Evolutionary conservation across 2,113 vertebrate genomes (phyloP).

Genomic region (Eublepharis macularius): DNA sequence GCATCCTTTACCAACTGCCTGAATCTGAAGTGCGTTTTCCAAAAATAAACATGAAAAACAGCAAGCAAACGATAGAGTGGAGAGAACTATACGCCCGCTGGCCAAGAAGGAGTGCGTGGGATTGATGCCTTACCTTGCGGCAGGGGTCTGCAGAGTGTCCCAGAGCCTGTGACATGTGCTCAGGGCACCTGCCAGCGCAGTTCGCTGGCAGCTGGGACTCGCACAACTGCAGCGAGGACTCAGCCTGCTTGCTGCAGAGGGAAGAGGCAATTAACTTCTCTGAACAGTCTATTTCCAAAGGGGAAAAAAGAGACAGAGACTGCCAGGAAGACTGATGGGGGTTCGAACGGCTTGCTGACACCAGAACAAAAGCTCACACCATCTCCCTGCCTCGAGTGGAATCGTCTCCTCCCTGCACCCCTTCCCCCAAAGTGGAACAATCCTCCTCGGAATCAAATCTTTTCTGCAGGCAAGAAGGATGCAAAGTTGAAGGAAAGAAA

Average conservation of each 20-base stretch:
- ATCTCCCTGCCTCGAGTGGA: neutral
- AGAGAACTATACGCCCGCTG: neutral
- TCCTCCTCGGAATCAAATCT: neutral
- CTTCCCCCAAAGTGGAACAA: neutral
- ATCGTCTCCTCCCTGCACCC: neutral
- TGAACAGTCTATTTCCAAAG: conserved; percentile 26
- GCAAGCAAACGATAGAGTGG: neutral
- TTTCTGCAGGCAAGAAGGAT: neutral
- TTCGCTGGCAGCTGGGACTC: neutral
- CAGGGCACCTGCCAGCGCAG: neutral
- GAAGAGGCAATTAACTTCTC: conserved; percentile 59
- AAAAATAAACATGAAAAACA: neutral
- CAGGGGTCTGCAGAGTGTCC: neutral
- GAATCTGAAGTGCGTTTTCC: neutral
- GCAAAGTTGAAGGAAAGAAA: neutral
- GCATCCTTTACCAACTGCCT: neutral
- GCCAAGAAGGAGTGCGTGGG: neutral
- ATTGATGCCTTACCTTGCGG: neutral
- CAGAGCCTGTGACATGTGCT: neutral
- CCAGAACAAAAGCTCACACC: neutral
- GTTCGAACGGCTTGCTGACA: neutral
- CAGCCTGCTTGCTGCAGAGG: conserved; percentile 46
- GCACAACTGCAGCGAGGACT: conserved; percentile 46
- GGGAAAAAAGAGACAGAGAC: neutral
- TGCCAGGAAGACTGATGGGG: conserved; percentile 11